phyloP scores from a whole-genome alignment of 2,113 vertebrate species.

The Cyprinodon brontotheroides region DNA sequence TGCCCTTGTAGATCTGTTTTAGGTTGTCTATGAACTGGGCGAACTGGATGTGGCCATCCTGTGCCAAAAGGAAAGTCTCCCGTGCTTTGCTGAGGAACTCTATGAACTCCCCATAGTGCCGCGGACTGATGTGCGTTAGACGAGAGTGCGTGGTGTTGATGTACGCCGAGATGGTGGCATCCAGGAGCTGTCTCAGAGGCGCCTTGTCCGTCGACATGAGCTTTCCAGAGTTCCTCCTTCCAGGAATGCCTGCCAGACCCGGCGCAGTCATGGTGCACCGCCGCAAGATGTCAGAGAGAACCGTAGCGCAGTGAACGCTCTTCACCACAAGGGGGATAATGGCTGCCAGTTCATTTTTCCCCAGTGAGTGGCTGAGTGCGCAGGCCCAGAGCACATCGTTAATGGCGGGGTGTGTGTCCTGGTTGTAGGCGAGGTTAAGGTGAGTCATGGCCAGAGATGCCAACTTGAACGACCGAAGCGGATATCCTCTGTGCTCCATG shows the following conservation, averaged over 20 bases:
- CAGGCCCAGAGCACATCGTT: constrained; percentile 99
- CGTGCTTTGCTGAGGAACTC: constrained; percentile 98
- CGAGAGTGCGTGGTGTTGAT: constrained; percentile 99
- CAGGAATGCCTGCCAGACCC: constrained; percentile 93
- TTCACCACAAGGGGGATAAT: constrained; percentile 98
- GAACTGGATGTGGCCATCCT: constrained; percentile 97
- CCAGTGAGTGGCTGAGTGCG: constrained; percentile 96
- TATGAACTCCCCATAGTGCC: constrained; percentile 98
- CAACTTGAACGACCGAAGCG: constrained; percentile 94
- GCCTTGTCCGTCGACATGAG: constrained; percentile 99
- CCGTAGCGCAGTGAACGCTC: constrained; percentile 96
- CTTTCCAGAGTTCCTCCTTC: constrained; percentile 95
- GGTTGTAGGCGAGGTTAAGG: constrained; percentile 98
- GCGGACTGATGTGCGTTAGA: constrained; percentile 97
- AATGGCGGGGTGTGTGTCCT: constrained; percentile 98
- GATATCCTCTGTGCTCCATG: constrained; percentile 98
- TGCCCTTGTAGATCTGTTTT: constrained; percentile 99
- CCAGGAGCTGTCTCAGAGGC: constrained; percentile 93
- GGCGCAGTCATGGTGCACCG: constrained; percentile 97
- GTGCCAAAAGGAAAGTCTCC: constrained; percentile 94
- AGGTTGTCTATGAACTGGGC: constrained; percentile 99
- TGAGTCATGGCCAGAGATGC: constrained; percentile 96
- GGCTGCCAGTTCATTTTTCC: constrained; percentile 97
- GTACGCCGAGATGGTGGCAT: constrained; percentile 96
- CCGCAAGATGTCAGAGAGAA: constrained; percentile 96